Percentiles rank a stretch among this genome's conserved stretches.
These are phyloP conservation scores for Netelia fuscicornis DNA, from an alignment of 2,888 invertebrate genomes.

Conservation along the genomic window DNA sequence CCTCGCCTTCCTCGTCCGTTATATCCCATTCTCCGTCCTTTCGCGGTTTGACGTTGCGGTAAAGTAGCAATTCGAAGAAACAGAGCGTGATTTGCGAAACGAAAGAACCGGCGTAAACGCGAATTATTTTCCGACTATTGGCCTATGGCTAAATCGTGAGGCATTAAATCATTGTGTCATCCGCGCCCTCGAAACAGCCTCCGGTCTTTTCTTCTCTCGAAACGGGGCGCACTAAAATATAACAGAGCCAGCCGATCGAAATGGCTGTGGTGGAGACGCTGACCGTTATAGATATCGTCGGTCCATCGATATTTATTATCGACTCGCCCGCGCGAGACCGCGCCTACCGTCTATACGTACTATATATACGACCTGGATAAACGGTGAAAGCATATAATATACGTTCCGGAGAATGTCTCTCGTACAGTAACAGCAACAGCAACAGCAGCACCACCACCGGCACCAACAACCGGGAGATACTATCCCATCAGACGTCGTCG, in stretches of 20 bases:
- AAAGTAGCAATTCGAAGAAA: conserved; percentile 2
- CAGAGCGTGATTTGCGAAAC: not conserved
- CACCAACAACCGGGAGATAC: conserved; percentile 31
- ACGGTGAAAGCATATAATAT: conserved; percentile 68
- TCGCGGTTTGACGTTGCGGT: not conserved
- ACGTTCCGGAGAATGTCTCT: conserved; percentile 63
- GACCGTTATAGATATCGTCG: conserved; percentile 66
- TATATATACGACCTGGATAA: conserved; percentile 65
- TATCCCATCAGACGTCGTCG: conserved; percentile 50
- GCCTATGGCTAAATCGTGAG: conserved; percentile 20
- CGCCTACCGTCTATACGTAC: conserved; percentile 49
- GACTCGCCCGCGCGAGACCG: conserved; percentile 55
- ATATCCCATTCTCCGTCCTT: not conserved
- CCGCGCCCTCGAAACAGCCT: conserved; percentile 52
- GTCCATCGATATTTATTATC: conserved; percentile 66
- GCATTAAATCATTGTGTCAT: conserved; percentile 58
- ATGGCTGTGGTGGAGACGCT: conserved; percentile 11
- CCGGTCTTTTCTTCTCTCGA: conserved; percentile 48
- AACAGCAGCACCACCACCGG: conserved; percentile 33
- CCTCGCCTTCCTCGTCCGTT: too few species aligned
- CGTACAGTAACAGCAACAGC: conserved; percentile 9
- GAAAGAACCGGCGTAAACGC: conserved; percentile 5
- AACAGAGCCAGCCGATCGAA: conserved; percentile 27
- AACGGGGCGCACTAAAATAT: not conserved
- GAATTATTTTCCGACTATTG: conserved; percentile 12